Base-by-base conservation (phyloP, 2,888 invertebrate species). In the Leucophenga maculata region DNA sequence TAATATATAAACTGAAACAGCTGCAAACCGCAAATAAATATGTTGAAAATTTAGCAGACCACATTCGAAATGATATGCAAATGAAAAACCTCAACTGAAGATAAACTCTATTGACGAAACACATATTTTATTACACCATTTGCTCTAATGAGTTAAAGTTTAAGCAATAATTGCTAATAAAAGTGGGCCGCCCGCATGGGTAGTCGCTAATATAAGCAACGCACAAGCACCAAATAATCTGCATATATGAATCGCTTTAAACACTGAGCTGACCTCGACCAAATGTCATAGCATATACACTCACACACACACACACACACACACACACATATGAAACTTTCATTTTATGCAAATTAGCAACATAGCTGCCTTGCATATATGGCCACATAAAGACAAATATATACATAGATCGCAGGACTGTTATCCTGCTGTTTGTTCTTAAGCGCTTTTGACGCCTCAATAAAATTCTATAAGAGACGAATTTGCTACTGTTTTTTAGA, bases 281-380 rank as follows among this genome's bases (percentile, higher is more conserved):
- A 64, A 64, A 48, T 64, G 62, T 64, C 62, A 64, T 14, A 62
- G 39, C 11, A 20, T 26, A n/a, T n/a, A n/a, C 20, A 46, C 20
- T 20, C 22, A 22, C 62, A 46, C 46, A 44, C 20, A 16, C 4
- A 44, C 16, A 20, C 13, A 14, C 11, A 46, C 44, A 18, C 20
- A 22, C 46, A 64, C 14, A 46, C 39, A 39, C 39, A 32, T 11
- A 64, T 22, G 50, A 50, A 50, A 6, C 11, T 20, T 64, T 14
- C 39, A 60, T 39, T 48, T 39, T 48, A 64, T 64, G 62, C 62
- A 64, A 64, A 64, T 64, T 48, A 64, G 16, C 60, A 60, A 4
- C 18, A 60, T 39, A 60, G 8, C 31, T 26, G n/a, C 59, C 6
- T 57, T 0, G 14, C 2, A 26, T 46, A 64, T 48, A 14, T 44